Base-by-base conservation (phyloP, 2,888 invertebrate genomes). In the Cephalotes varians region DNA sequence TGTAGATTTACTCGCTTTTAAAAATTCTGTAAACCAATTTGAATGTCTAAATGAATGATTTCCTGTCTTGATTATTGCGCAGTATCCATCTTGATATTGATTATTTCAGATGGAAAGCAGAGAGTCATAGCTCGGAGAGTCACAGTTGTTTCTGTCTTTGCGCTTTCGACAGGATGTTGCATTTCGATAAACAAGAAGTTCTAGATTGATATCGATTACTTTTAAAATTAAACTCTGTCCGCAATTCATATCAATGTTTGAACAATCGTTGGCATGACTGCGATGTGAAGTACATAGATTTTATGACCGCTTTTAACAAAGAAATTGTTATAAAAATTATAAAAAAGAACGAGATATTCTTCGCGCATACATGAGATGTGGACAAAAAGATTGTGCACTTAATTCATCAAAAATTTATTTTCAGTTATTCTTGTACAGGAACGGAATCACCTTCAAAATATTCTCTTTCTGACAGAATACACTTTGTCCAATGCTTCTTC, bases 21-120 rank as follows among this genome's bases (percentile, higher is more conserved):
- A 71, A 31, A 69, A 69, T 47, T 47, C 12, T 44, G 44, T 47
- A n/a, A 69, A 56, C 9, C n/a, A 44, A 79, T 71, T 54, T 47
- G 34, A 71, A 71, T 71, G 5, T 44, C 12, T 34, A 34, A n/a
- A n/a, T 56, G 69, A 56, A 56, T 44, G 56, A 58, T 0, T 49
- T 7, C 34, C 51, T 44, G 15, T 2, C 40, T 54, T 31, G 40
- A 65, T 65, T 62, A 37, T 28, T 18, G 65, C 12, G 25, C 2
- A 76, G 28, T 9, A 37, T 49, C 5, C 31, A 15, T 2, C n/a
- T n/a, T 5, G 40, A 10, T 65, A 76, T 76, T 40, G 51, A 64
- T 51, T 28, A 51, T 51, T 37, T 51, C 12, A 18, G 25, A 62
- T 44, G n/a, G 31, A 64, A 7, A 25, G 10, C 28, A 44, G 31